These are phyloP conservation scores for Euphonia xanthogaster DNA, from an alignment of 2,797 vertebrate species.

Conservation along the genomic window DNA sequence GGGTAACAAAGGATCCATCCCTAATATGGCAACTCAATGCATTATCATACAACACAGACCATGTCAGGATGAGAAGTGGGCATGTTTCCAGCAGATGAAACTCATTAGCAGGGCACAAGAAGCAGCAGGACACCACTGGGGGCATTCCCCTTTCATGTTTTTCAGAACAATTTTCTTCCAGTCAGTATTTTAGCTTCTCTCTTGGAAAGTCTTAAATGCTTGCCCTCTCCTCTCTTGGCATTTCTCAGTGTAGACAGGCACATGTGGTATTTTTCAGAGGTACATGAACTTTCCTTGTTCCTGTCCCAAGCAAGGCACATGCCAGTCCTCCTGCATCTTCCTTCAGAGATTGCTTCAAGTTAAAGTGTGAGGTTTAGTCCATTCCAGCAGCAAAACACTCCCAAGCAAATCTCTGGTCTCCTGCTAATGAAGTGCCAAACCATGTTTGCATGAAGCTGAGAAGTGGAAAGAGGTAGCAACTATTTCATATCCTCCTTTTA, in stretches of 20 bases:
- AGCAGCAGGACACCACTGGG: not conserved
- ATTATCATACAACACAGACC: not conserved
- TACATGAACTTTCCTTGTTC: not conserved
- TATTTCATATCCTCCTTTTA: conserved; percentile 32
- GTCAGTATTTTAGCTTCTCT: not conserved
- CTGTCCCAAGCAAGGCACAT: not conserved
- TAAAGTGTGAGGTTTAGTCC: not conserved
- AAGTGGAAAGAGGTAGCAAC: not conserved
- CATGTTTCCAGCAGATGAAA: not conserved
- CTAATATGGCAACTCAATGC: not conserved
- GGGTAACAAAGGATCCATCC: not conserved
- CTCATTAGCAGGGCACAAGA: not conserved
- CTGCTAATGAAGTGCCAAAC: not conserved
- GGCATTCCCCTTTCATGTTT: not conserved
- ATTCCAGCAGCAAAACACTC: rapidly evolving
- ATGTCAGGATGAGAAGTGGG: not conserved
- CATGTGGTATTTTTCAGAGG: not conserved
- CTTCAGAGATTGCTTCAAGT: not conserved
- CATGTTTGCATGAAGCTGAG: not conserved
- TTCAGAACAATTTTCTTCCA: not conserved
- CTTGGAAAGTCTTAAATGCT: not conserved
- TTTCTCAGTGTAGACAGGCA: not conserved
- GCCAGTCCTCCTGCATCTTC: not conserved
- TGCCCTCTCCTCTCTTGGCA: not conserved
- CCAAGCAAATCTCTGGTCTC: not conserved